These are phyloP conservation scores for Platycercus adscitus DNA, from an alignment of 2,113 vertebrate genomes.

Conservation along the genomic window DNA sequence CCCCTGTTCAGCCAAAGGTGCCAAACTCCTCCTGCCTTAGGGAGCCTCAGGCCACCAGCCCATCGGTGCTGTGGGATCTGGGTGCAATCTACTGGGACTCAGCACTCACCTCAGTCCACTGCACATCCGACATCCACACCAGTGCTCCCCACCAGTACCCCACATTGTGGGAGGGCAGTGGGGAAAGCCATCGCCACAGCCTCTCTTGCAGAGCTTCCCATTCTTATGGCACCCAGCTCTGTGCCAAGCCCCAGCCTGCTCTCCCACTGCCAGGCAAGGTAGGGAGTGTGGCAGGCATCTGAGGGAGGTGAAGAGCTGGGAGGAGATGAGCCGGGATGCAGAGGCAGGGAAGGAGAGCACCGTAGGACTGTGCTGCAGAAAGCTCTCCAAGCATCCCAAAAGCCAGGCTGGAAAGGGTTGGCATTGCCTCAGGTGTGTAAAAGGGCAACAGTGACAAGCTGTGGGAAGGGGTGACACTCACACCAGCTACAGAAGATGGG, in stretches of 20 bases:
- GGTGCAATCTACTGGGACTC: neutral
- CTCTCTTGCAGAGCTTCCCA: neutral
- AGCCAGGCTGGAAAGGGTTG: neutral
- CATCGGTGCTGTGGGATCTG: rapidly evolving
- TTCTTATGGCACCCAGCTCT: rapidly evolving
- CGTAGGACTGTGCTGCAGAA: rapidly evolving
- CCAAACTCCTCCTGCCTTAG: neutral
- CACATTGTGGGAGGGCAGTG: rapidly evolving
- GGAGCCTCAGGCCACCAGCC: neutral
- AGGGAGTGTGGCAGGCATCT: neutral
- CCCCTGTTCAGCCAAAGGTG: neutral
- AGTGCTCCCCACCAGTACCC: neutral
- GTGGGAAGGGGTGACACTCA: neutral
- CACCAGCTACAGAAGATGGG: neutral
- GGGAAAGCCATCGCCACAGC: rapidly evolving
- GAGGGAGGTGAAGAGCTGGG: neutral
- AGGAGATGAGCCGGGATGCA: neutral
- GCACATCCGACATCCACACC: neutral
- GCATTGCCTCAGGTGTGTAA: neutral
- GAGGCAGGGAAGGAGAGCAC: neutral
- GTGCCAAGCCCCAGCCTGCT: neutral
- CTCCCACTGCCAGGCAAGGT: neutral
- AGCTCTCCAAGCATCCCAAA: neutral
- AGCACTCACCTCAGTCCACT: neutral
- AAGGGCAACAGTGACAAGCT: neutral